Base-by-base conservation (phyloP, 2,888 invertebrate genomes). In the Eristalis pertinax region DNA sequence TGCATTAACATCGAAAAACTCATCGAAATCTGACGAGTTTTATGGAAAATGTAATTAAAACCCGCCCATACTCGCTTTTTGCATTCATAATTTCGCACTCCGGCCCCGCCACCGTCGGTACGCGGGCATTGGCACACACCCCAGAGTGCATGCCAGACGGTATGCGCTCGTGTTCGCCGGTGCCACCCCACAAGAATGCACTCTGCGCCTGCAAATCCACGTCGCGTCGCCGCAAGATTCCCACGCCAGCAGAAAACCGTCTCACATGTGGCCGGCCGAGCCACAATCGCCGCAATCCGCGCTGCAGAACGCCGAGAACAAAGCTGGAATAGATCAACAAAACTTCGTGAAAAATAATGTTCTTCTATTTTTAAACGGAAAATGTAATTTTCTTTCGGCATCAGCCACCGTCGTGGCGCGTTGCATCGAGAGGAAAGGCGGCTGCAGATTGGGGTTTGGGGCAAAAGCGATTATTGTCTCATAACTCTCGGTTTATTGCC, bases 401-500 rank as follows among this genome's bases (percentile, higher is more conserved):
- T 19, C 56, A 38, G 29, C 4, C 64, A 41, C 56, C 38, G 19
- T 32, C 63, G 15, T 58, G 29, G 68, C 60, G 62, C 63, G 8
- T 29, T 13, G 78, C 73, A 56, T 11, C 70, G 50, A 62, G 38
- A 35, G 63, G 67, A 76, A 72, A 76, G 43, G 63, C 58, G 38
- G 74, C 69, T 63, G 68, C 73, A 32, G 43, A 64, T 65, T 7
- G 72, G 64, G 56, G 43, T 76, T 68, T 58, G 68, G 62, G 84
- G 43, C 32, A 67, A 84, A 79, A 75, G 87, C 72, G 84, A 84
- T 87, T 84, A 87, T 87, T 84, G 87, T 87, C 87, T 87, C 87
- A 87, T 87, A 87, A 87, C 75, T 87, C 76, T 79, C 87, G 64
- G 87, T 87, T 87, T 87, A 87, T 87, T 84, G 87, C 73, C 84